phyloP scores from a whole-genome alignment of 2,797 vertebrate species.

The Huso huso region DNA sequence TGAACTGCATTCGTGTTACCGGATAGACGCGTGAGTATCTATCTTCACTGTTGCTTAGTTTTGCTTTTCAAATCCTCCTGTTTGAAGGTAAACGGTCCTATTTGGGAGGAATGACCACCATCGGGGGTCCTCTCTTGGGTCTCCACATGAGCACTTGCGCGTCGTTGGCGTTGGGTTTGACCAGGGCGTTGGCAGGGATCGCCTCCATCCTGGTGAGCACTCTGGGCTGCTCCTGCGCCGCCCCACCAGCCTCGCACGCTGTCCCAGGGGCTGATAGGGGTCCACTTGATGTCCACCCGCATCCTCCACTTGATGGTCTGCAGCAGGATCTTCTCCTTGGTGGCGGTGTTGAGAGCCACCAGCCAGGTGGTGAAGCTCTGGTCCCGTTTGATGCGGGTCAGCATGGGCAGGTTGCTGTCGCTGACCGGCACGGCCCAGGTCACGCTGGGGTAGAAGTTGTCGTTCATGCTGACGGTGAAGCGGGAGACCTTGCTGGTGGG shows the following conservation, averaged over 20 bases:
- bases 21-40: no score
- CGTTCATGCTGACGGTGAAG: constrained; percentile 95
- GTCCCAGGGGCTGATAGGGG: constrained; percentile 79
- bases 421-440: constrained; percentile 96
- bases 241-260: constrained; percentile 80
- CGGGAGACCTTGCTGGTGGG: constrained; percentile 88
- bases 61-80: no score
- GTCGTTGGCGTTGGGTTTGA: constrained; percentile 93
- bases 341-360: constrained; percentile 88
- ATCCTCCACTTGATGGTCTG: constrained; percentile 98
- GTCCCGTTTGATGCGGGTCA: constrained; percentile 92
- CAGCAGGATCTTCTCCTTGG: constrained; percentile 88
- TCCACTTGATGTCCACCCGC: constrained; percentile 91
- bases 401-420: constrained; percentile 84
- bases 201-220: constrained; percentile 90
- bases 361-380: constrained; percentile 98
- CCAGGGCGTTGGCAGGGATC: constrained; percentile 84
- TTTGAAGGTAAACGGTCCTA: constrained; percentile 40
- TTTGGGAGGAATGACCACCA: constrained; percentile 91
- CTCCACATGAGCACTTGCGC: constrained; percentile 98
- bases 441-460: constrained; percentile 97
- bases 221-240: constrained; percentile 88
- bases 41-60: no score
- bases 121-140: constrained; percentile 80
- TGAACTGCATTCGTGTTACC: neutral